Conservation (phyloP, 2,113 vertebrate genomes). For the Pavo muticus region DNA sequence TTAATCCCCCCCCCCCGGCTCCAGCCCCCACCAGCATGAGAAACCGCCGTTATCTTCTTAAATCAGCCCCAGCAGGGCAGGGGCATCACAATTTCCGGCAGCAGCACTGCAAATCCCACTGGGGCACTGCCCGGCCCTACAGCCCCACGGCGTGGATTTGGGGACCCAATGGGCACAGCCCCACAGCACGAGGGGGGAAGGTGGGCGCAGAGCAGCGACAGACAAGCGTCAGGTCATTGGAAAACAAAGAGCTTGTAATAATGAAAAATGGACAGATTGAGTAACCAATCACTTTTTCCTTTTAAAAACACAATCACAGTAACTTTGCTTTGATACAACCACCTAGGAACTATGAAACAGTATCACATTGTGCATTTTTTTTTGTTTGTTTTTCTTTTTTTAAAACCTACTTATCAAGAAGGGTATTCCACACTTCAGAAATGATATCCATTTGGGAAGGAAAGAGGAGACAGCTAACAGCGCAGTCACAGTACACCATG, state of each 20-base stretch:
- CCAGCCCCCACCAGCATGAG: conserved; percentile 12
- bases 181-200: no score
- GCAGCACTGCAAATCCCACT: not conserved
- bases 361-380: conserved; percentile 84
- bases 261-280: conserved; percentile 81
- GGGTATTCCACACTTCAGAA: conserved; percentile 81
- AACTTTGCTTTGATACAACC: conserved; percentile 88
- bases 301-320: conserved; percentile 94
- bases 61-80: not conserved
- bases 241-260: conserved; percentile 86
- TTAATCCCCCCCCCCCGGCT: conserved; percentile 47
- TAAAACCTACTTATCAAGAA: conserved; percentile 85
- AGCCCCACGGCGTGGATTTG: no score
- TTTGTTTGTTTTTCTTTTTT: not conserved
- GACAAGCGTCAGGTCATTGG: conserved; percentile 76
- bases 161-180: no score
- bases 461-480: conserved; percentile 81
- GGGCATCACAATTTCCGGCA: not conserved
- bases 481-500: conserved; percentile 83
- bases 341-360: conserved; percentile 92
- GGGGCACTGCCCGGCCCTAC: not conserved
- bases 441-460: conserved; percentile 81
- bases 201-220: conserved; percentile 41
- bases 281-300: conserved; percentile 85
- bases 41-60: conserved; percentile 34